Evolutionary conservation across 2,888 invertebrate species (phyloP).

Genomic region (Nycteola revayana): DNA sequence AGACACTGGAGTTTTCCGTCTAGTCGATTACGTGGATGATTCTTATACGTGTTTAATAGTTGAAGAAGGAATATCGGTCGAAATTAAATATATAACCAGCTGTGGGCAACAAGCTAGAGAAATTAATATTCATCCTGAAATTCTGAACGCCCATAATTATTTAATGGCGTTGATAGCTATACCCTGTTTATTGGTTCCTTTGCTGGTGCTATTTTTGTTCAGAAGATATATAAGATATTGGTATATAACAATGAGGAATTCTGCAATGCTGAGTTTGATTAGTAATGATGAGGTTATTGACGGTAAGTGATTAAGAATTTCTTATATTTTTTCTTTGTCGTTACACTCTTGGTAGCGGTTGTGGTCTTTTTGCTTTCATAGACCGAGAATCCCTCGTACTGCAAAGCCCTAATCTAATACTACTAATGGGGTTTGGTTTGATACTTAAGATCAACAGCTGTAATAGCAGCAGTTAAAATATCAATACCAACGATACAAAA

Average conservation of each 20-base stretch:
- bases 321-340: background rate
- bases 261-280: conserved; percentile 78
- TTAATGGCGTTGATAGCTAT: conserved; percentile 41
- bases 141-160: conserved; percentile 26
- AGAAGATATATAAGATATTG: conserved; percentile 83
- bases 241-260: conserved; percentile 80
- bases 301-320: conserved; percentile 43
- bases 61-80: conserved; percentile 31
- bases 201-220: conserved; percentile 41
- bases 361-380: no score
- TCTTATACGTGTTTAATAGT: conserved; percentile 47
- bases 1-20: conserved; percentile 36
- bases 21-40: conserved; percentile 45
- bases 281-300: conserved; percentile 59
- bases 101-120: conserved; percentile 39
- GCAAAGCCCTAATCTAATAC: no score
- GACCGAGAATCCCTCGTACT: no score
- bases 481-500: no score
- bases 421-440: no score
- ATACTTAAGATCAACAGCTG: no score
- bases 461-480: no score
- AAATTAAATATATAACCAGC: conserved; percentile 31
- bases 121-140: conserved; percentile 21
- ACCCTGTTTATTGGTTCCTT: conserved; percentile 41
- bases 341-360: background rate